Evolutionary conservation across 1,140 invertebrate species (phyloP), one percentile per base, ranked within the genome.

Genomic region (Planococcus citri): DNA sequence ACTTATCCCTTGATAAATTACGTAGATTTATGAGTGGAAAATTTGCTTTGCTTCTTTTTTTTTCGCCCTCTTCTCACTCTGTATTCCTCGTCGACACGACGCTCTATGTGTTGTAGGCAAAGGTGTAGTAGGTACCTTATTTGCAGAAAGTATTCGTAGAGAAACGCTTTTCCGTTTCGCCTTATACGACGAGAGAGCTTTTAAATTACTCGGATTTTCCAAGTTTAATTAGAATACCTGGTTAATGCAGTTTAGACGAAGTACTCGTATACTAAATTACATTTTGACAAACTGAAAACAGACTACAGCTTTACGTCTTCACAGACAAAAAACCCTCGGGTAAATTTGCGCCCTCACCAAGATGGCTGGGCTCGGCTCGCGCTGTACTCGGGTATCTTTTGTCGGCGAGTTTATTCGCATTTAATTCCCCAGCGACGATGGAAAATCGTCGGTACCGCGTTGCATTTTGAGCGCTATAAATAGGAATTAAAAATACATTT

Each of bases 191-290:
- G 17, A 51, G 12, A 51, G 41, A 51, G 41, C 12, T 51, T 51
- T 51, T 51, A 51, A 51, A 51, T 51, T 51, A 51, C 41, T 51
- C 10, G 41, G 41, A 51, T 51, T 51, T 51, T 51, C 41, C n/a
- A 51, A 51, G 41, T 51, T 51, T 51, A 51, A 51, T 51, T 51
- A 51, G 41, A 51, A 51, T 51, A 51, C 41, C 41, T 51, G 41
- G 41, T 51, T 51, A 51, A 51, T 51, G 41, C 41, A 51, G 41
- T 51, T 51, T 51, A 51, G 41, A 33, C 41, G 41, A 51, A 51
- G 41, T 51, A 20, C 41, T 51, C 41, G 41, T 51, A 51, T 51
- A 51, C 41, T 51, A 51, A 51, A 51, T 51, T 51, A 51, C 41
- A 51, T 51, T 51, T 51, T 51, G 41, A 51, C 41, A 51, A 51